Conservation (phyloP, 2,888 invertebrate genomes). For the Ypsolopha scabrella region DNA sequence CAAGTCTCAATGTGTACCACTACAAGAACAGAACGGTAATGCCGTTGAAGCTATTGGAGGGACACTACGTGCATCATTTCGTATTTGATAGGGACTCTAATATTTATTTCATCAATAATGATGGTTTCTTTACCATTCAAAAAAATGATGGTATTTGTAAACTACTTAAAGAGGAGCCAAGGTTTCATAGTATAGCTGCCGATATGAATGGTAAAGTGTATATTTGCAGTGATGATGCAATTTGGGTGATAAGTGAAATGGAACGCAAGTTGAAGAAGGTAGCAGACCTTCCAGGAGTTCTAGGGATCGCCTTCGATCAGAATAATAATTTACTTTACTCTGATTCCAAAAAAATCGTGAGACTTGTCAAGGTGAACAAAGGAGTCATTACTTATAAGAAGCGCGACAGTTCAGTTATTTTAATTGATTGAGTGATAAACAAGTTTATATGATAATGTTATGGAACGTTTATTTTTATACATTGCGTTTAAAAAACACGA, state of each 20-base stretch:
- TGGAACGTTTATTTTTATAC: too few species aligned
- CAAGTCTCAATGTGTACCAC: constrained; percentile 35
- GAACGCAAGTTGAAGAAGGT: constrained; percentile 36
- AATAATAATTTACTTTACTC: too few species aligned
- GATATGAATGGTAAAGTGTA: constrained; percentile 38
- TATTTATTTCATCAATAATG: constrained; percentile 42
- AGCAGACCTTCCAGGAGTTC: constrained; percentile 7
- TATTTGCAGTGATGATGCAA: constrained; percentile 45
- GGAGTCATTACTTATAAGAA: too few species aligned
- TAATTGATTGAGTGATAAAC: too few species aligned
- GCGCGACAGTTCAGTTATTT: too few species aligned
- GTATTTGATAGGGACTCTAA: constrained; percentile 38
- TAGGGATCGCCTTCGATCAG: too few species aligned
- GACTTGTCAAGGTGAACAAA: constrained; percentile 17
- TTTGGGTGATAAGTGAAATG: constrained; percentile 37
- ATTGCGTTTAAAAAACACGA: too few species aligned
- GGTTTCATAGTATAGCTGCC: constrained; percentile 36
- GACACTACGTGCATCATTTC: constrained; percentile 38
- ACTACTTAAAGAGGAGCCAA: constrained; percentile 28
- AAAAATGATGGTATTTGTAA: constrained; percentile 16
- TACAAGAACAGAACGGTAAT: constrained; percentile 32
- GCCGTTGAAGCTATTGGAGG: constrained; percentile 21
- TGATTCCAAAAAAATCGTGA: too few species aligned
- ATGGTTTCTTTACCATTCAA: constrained; percentile 40
- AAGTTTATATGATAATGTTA: too few species aligned